Evolutionary conservation across 2,113 vertebrate genomes (phyloP).

Genomic region (Hippolais icterina): DNA sequence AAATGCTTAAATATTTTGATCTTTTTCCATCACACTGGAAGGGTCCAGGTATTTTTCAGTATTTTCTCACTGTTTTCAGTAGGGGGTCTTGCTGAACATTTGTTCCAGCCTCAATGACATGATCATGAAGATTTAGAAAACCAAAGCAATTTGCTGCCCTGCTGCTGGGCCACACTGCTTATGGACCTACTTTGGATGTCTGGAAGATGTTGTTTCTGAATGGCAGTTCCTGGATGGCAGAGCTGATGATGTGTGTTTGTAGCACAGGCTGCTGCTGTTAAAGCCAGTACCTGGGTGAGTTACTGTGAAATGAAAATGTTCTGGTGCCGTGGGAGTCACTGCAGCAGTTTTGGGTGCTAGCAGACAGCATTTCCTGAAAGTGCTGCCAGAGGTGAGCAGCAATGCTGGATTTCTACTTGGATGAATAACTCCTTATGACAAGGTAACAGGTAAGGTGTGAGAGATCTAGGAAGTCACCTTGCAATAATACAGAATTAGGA

Average conservation of each 20-base stretch:
- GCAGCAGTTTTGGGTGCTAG: neutral
- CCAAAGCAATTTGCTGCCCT: neutral
- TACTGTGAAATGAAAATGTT: neutral
- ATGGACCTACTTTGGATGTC: neutral
- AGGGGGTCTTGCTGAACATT: neutral
- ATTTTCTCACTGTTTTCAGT: neutral
- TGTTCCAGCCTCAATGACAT: neutral
- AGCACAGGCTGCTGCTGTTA: neutral
- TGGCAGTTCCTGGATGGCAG: neutral
- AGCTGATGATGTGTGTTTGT: neutral
- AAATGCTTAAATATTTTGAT: neutral
- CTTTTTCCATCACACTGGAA: neutral
- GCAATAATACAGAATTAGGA: neutral
- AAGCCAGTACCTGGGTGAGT: neutral
- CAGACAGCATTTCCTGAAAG: neutral
- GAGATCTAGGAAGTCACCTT: neutral
- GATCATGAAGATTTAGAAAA: neutral
- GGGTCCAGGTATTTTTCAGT: neutral
- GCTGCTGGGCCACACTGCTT: neutral
- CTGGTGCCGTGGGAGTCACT: accelerated
- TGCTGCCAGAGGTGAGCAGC: neutral
- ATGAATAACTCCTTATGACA: neutral
- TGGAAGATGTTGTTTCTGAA: neutral
- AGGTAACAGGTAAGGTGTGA: neutral
- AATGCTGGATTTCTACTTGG: neutral